Evolutionary conservation across 2,888 invertebrate species (phyloP).

Genomic region (Ichneumon xanthorius): DNA sequence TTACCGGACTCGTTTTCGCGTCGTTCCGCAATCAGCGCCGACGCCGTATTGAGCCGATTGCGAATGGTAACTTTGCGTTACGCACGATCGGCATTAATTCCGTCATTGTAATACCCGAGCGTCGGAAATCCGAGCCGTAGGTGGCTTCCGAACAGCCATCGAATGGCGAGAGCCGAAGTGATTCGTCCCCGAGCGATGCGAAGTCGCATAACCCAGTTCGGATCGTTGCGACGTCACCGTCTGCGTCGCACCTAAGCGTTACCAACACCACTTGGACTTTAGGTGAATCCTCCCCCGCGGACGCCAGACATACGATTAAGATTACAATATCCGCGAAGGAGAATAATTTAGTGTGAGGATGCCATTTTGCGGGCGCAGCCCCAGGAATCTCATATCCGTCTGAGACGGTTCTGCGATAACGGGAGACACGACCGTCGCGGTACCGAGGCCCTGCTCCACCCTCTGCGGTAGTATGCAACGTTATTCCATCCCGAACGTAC

Average conservation of each 20-base stretch:
- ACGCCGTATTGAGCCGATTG: neutral
- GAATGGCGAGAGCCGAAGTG: neutral
- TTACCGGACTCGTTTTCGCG: too few species aligned
- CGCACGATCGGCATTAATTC: neutral
- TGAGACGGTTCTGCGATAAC: slow-evolving; percentile 80
- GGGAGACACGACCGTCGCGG: slow-evolving; percentile 57
- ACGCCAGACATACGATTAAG: slow-evolving; percentile 72
- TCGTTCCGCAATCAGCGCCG: too few species aligned
- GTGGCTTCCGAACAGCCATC: neutral
- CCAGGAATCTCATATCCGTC: slow-evolving; percentile 82
- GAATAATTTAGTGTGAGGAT: slow-evolving; percentile 79
- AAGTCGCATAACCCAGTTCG: neutral
- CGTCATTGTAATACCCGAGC: neutral
- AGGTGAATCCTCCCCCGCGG: slow-evolving; percentile 17
- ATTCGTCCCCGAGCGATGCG: neutral
- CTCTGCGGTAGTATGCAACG: slow-evolving; percentile 58
- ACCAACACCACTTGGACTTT: slow-evolving; percentile 23
- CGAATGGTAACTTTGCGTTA: neutral
- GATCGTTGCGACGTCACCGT: neutral
- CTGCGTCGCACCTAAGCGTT: neutral
- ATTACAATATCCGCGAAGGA: slow-evolving; percentile 75
- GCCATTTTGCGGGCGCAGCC: slow-evolving; percentile 76
- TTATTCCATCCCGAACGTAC: slow-evolving; percentile 44
- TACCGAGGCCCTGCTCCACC: slow-evolving; percentile 38
- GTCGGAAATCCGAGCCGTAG: neutral